Evolutionary conservation across 1,140 invertebrate species (phyloP), one percentile per base, ranked within the genome.

Genomic region (Ridgeia piscesae): DNA sequence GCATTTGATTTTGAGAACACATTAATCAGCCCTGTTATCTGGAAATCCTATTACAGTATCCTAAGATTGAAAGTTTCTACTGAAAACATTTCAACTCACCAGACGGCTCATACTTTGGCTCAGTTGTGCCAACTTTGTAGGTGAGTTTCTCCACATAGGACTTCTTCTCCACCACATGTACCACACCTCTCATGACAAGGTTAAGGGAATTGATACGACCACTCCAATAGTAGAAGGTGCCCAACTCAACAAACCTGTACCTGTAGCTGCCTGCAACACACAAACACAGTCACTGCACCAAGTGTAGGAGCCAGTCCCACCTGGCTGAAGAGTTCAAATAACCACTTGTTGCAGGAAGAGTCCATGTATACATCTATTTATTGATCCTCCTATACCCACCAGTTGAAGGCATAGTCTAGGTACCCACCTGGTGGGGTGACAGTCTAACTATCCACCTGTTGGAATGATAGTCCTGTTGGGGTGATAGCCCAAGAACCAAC

Each of bases 171-270:
- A 35, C 42, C 34, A 91, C 91, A 33, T 91, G 34, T 14, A 91
- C 48, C 48, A 58, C 48, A 14, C 91, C 91, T 8, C 91, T 35
- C 91, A 91, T 91, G 11, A 91, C 91, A 33, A 91, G 21, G 14
- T 34, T 90, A 6, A n/a, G 21, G 89, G 35, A 90, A 58, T 91
- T 48, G 34, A 91, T 11, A 91, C 1, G 48, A 91, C 91, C 91
- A 50, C 91, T 91, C 91, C 91, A 91, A n/a, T 91, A 91, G 48
- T 91, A 91, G 42, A 42, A 91, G 33, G 34, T 50, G 35, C 91
- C 91, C 34, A 33, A 14, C 33, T 34, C 34, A 27, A 33, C 48
- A 50, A 91, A 91, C 42, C 42, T 35, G 48, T 91, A 58, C 48
- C 33, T 50, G n/a, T 48, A 91, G 33, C 21, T 50, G 33, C 91